Base-by-base conservation (phyloP, 64 coral and sea anemone genomes). In the Hydrozoanthus tunicans region DNA sequence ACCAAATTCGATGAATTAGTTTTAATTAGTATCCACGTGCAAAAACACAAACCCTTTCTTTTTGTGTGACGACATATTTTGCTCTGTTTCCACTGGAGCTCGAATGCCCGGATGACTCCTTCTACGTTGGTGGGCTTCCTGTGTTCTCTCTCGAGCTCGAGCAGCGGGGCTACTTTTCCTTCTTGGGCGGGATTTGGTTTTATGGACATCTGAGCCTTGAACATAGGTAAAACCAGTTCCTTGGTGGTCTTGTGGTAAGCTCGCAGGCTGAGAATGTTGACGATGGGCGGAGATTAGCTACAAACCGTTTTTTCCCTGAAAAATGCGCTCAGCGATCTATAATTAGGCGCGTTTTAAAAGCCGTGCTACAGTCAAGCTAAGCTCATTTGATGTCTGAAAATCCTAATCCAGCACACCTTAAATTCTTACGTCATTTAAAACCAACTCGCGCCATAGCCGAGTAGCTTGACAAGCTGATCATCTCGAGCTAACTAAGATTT, bases 201-300 rank as follows among this genome's bases (percentile, higher is more conserved):
- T 5, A 6, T 56, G 5, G 58, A 57, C 17, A 9, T 74, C 25
- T 12, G 68, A 75, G 32, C 56, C 69, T 60, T 72, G 20, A 25
- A 75, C 54, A 25, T 88, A 88, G 3, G 84, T 88, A 73, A 88
- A 88, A 14, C 25, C 9, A 24, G 13, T 59, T 86, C 65, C 53
- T 32, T 86, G 53, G 11, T 6, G 69, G 23, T 88, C 56, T 6
- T 60, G 4, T 81, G 64, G 82, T 57, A 13, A 70, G 6, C 56
- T 51, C 9, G 32, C 7, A 81, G 14, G 3, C 43, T 55, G 64
- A 43, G 14, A 56, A 23, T 85, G 69, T 43, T 61, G 11, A 14
- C 13, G 4, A 17, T 51, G 32, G 32, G 32, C 32, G 53, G 3
- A 70, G 53, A 11, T 1, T 12, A 51, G 9, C 6, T 9, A 73